A percentile compares a stretch with the other conserved stretches of the same genome.
Conservation (phyloP, 1,140 invertebrate genomes). For the Portunus trituberculatus region DNA sequence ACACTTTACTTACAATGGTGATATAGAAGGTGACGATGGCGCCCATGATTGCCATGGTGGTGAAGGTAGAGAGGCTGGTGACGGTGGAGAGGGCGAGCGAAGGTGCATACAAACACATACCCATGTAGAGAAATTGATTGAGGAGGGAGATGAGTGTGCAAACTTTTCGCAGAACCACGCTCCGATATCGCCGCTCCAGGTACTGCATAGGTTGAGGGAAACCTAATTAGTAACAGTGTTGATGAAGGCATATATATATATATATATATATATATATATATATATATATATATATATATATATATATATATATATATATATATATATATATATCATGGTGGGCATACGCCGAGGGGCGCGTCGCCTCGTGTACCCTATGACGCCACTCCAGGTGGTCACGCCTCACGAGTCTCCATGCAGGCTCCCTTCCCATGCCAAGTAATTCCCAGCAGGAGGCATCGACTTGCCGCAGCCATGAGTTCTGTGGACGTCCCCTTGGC, state of each 20-base stretch:
- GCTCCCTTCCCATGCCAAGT: too few relatives aligned
- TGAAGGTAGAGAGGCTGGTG: neutral
- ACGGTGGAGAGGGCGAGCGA: slow-evolving; percentile 27
- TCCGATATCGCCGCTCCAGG: neutral
- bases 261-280: neutral
- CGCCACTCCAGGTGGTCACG: too few relatives aligned
- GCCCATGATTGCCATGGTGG: slow-evolving; percentile 32
- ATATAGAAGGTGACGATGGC: slow-evolving; percentile 37
- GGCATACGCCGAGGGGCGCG: too few relatives aligned
- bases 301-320: neutral
- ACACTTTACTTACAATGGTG: slow-evolving; percentile 27
- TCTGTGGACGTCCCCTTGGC: too few relatives aligned
- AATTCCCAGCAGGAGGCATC: too few relatives aligned
- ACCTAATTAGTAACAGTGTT: neutral
- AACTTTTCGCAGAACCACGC: neutral
- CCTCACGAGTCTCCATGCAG: too few relatives aligned
- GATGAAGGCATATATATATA: neutral
- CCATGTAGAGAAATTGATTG: neutral
- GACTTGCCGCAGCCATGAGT: too few relatives aligned
- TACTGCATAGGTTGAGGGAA: neutral
- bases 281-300: neutral
- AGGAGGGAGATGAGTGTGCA: neutral
- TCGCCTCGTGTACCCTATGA: too few relatives aligned
- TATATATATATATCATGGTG: neutral
- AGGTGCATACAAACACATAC: slow-evolving; percentile 30